Percentiles rank a stretch among this genome's conserved stretches.
Conservation (phyloP, 2,113 vertebrate genomes). For the Chloebia gouldiae region DNA sequence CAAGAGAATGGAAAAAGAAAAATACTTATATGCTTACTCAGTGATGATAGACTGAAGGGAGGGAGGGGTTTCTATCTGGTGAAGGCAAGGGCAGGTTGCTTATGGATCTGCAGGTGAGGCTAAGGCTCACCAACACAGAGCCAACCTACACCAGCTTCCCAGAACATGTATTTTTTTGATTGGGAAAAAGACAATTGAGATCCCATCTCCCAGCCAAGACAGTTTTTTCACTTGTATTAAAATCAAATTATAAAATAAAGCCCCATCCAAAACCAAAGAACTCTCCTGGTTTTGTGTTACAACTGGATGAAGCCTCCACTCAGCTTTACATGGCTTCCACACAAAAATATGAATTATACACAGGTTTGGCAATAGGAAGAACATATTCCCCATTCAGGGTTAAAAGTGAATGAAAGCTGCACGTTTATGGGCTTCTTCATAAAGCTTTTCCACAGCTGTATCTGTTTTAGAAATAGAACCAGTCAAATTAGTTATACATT, state of each 20-base stretch:
- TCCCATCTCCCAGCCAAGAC: not conserved
- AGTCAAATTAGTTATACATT: not conserved
- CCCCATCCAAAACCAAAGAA: not conserved
- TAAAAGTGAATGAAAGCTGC: not conserved
- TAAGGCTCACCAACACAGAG: not conserved
- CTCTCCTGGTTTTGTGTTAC: constrained; percentile 2
- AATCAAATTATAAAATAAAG: constrained; percentile 15
- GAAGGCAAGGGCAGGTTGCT: not conserved
- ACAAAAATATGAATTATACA: not conserved
- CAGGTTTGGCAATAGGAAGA: not conserved
- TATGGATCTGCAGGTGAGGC: not conserved
- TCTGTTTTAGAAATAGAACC: constrained; percentile 9
- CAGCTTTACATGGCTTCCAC: not conserved
- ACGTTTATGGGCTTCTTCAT: not conserved
- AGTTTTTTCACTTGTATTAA: not conserved
- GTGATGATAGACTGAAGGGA: not conserved
- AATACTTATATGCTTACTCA: not conserved
- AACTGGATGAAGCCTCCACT: not conserved
- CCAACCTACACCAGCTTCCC: not conserved
- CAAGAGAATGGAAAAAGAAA: not conserved
- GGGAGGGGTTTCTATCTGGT: not conserved
- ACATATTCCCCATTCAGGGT: not conserved
- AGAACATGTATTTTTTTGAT: not conserved
- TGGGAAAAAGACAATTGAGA: not conserved
- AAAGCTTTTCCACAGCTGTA: constrained; percentile 3